phyloP scores from a whole-genome alignment of 2,113 vertebrate genomes.

The Saccopteryx bilineata region DNA sequence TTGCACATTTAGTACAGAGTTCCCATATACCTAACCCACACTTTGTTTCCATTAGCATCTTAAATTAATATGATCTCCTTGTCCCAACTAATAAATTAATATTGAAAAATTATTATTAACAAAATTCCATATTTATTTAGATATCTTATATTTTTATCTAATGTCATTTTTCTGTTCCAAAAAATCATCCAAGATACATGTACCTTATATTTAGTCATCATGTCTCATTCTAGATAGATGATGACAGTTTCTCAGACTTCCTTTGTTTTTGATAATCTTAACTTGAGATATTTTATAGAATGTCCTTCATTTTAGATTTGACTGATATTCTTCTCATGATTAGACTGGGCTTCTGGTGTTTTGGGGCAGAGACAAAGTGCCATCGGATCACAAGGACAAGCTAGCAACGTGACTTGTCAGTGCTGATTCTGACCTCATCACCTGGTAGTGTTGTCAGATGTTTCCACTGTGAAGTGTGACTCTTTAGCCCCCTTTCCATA shows the following conservation, averaged over 20 bases:
- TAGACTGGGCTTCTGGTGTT: not conserved
- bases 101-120: not conserved
- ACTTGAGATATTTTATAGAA: not conserved
- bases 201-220: not conserved
- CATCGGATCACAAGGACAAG: not conserved
- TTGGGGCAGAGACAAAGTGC: not conserved
- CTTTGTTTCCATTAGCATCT: not conserved
- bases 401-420: not conserved
- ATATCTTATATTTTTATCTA: not conserved
- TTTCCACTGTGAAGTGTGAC: not conserved
- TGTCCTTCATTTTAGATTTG: not conserved
- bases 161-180: not conserved
- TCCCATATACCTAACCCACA: not conserved
- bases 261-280: not conserved
- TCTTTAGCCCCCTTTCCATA: not conserved
- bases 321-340: slow-evolving; percentile 19
- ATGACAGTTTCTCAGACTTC: not conserved
- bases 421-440: not conserved
- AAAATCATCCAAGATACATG: not conserved
- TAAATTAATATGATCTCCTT: not conserved
- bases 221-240: not conserved
- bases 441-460: not conserved
- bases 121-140: not conserved
- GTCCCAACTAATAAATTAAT: not conserved
- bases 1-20: not conserved